Evolutionary conservation across 2,797 vertebrate species (phyloP).

Genomic region (Bryconaethiops microstoma): DNA sequence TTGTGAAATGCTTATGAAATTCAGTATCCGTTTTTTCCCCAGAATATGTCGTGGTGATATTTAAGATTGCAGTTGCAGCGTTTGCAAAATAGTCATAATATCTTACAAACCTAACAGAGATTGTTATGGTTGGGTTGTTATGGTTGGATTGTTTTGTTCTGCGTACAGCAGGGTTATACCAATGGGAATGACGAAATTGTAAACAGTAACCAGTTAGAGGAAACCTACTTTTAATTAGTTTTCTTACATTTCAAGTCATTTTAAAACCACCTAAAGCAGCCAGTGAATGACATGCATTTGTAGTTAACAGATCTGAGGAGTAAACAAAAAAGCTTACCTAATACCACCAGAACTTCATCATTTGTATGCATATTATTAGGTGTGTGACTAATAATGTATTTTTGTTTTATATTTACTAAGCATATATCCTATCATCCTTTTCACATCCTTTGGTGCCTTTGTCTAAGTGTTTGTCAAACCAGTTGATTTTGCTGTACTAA

Average conservation of each 20-base stretch:
- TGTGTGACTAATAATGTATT: too few relatives aligned
- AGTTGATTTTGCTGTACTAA: not conserved
- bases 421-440: too few relatives aligned
- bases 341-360: too few relatives aligned
- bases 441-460: not conserved
- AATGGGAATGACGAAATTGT: not conserved
- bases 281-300: not conserved
- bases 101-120: not conserved
- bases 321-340: too few relatives aligned
- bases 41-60: too few relatives aligned
- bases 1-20: not conserved
- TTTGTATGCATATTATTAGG: too few relatives aligned
- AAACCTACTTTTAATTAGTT: not conserved
- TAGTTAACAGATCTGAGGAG: too few relatives aligned
- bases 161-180: not conserved
- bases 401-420: too few relatives aligned
- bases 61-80: too few relatives aligned
- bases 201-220: not conserved
- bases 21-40: not conserved
- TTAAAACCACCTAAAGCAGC: not conserved
- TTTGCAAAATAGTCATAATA: not conserved
- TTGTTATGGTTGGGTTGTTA: not conserved
- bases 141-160: not conserved
- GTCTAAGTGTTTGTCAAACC: slow-evolving; percentile 5
- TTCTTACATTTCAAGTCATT: not conserved